phyloP scores from a whole-genome alignment of 2,113 vertebrate genomes.

The Thomomys bottae region DNA sequence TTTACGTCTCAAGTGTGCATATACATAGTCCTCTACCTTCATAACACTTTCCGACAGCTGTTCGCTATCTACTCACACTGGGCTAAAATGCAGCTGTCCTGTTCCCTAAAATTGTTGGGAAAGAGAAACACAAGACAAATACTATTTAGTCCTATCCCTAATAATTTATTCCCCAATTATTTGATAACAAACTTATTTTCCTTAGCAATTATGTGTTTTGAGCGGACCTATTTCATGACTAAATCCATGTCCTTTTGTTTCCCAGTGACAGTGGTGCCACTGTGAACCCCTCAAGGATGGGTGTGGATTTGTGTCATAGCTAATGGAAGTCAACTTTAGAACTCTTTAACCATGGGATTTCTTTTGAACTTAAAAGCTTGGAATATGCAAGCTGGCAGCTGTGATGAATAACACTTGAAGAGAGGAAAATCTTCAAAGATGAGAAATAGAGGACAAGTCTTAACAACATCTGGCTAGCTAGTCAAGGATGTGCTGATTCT shows the following conservation, averaged over 20 bases:
- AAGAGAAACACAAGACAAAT: neutral
- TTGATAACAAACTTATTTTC: neutral
- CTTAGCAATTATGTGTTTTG: neutral
- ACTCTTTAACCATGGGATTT: neutral
- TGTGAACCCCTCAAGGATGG: neutral
- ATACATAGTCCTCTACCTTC: neutral
- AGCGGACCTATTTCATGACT: neutral
- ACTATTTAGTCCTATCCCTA: neutral
- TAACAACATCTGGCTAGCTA: neutral
- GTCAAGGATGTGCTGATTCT: neutral
- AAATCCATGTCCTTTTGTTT: neutral
- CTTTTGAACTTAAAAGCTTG: neutral
- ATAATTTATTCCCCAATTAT: neutral
- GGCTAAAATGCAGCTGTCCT: neutral
- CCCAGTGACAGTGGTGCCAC: neutral
- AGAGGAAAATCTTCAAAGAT: neutral
- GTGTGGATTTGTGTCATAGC: neutral
- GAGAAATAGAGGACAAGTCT: neutral
- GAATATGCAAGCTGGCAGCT: neutral
- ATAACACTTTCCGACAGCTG: neutral
- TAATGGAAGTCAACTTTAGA: slow-evolving; percentile 27
- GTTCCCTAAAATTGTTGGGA: neutral
- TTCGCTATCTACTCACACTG: neutral
- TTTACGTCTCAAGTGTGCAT: neutral
- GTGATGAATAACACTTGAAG: neutral